Evolutionary conservation across 2,113 vertebrate genomes (phyloP).

Genomic region (Antigone vipio): DNA sequence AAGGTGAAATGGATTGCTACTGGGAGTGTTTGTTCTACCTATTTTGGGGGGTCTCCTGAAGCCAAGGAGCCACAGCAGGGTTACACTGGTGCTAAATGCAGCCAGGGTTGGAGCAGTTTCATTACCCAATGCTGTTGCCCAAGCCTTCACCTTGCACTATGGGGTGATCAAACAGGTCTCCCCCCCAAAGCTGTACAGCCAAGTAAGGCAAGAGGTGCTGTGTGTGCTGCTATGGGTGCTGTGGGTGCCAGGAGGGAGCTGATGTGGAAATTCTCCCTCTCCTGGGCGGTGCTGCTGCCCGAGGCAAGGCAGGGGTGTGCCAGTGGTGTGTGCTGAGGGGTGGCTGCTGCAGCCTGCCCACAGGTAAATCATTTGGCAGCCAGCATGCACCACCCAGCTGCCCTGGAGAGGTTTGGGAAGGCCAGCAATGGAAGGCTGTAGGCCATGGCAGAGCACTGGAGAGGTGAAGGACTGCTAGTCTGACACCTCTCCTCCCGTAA

Average conservation of each 20-base stretch:
- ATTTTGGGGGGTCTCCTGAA: neutral
- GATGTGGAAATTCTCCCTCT: neutral
- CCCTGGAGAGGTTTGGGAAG: rapidly evolving
- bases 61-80: neutral
- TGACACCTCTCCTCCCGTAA: neutral
- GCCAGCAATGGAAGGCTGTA: rapidly evolving
- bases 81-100: too few species aligned
- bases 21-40: neutral
- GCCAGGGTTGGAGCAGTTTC: rapidly evolving
- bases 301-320: neutral
- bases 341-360: neutral
- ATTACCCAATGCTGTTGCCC: rapidly evolving
- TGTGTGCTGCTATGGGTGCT: neutral
- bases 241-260: neutral
- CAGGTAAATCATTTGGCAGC: neutral
- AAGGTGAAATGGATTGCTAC: neutral
- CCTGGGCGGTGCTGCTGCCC: neutral
- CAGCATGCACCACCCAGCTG: neutral
- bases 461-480: rapidly evolving
- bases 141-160: rapidly evolving
- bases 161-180: rapidly evolving
- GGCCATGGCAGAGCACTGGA: rapidly evolving
- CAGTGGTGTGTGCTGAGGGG: neutral
- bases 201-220: neutral
- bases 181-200: neutral